These are phyloP conservation scores for Gymnopithys bicolor DNA, from an alignment of 2,797 vertebrate genomes.

Conservation along the genomic window DNA sequence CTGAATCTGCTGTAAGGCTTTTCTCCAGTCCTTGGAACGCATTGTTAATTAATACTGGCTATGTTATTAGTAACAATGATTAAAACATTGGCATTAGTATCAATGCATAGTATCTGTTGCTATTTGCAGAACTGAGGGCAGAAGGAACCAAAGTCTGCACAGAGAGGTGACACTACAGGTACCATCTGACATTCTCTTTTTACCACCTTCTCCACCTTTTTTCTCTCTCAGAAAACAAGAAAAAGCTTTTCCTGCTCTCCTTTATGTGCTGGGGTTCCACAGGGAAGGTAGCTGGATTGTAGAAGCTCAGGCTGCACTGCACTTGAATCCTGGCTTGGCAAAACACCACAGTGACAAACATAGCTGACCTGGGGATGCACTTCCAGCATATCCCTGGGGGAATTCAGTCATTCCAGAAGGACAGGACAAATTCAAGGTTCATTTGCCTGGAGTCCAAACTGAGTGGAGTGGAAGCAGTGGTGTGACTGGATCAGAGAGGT, in stretches of 20 bases:
- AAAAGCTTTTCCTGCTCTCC: background rate
- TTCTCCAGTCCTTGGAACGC: background rate
- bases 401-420: background rate
- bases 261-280: background rate
- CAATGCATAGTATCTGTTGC: background rate
- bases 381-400: background rate
- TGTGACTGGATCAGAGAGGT: background rate
- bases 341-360: background rate
- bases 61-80: background rate
- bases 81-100: background rate
- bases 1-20: background rate
- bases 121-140: background rate
- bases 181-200: background rate
- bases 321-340: background rate
- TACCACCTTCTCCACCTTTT: background rate
- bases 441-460: background rate
- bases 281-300: background rate
- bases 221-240: background rate
- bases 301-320: background rate
- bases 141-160: background rate
- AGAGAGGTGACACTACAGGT: background rate
- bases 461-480: background rate
- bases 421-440: background rate
- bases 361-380: background rate
- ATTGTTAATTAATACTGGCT: background rate